These are phyloP conservation scores for Sialis fuliginosa DNA, from an alignment of 2,888 invertebrate genomes.

Conservation along the genomic window DNA sequence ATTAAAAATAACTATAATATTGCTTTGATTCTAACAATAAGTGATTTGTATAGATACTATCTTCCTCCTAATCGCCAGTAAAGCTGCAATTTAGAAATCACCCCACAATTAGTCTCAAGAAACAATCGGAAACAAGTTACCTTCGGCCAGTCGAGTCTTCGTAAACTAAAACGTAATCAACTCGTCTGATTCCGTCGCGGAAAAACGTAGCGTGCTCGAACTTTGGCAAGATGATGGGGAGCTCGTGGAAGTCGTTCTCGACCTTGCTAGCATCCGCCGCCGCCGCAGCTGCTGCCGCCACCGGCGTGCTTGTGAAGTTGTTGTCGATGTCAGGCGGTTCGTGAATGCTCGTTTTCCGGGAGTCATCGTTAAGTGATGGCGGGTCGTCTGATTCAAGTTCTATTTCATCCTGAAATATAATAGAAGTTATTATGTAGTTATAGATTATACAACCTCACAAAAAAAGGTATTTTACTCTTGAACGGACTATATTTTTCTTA, in stretches of 20 bases:
- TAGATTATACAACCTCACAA: no score
- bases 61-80: neutral
- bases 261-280: no score
- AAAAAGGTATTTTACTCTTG: no score
- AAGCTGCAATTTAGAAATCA: neutral
- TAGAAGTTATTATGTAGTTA: neutral
- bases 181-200: conserved; percentile 21
- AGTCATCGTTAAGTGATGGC: neutral
- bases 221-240: neutral
- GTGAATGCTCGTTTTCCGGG: neutral
- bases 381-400: neutral
- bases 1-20: no score
- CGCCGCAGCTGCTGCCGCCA: no score
- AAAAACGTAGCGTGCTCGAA: conserved; percentile 17
- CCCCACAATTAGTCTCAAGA: no score
- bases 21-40: no score
- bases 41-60: neutral
- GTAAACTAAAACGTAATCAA: conserved; percentile 30
- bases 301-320: no score
- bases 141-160: conserved; percentile 20
- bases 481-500: neutral
- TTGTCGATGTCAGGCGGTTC: neutral
- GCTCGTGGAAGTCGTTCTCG: no score
- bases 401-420: neutral
- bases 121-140: neutral